A percentile compares a stretch with the other conserved stretches of the same genome.
Evolutionary conservation across 64 coral and sea anemone genomes (phyloP).

Genomic region (Dendronephthya gigantea): DNA sequence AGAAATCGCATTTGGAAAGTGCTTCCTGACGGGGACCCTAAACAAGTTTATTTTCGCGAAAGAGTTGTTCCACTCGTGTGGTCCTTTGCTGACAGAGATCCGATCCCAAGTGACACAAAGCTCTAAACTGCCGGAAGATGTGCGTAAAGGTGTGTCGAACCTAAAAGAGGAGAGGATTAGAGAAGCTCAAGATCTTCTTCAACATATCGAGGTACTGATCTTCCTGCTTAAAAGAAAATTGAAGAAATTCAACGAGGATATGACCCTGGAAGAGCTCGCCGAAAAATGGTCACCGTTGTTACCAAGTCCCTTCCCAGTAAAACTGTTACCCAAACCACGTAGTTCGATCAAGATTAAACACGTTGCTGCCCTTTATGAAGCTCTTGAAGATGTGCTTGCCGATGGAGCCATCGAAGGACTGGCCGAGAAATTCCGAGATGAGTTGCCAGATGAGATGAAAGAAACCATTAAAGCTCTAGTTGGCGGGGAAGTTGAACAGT

Average conservation of each 20-base stretch:
- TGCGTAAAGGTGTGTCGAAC: slow-evolving; percentile 23
- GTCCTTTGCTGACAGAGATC: slow-evolving; percentile 48
- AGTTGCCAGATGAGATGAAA: slow-evolving; percentile 8
- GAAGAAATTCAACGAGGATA: not conserved
- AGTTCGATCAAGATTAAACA: slow-evolving; percentile 34
- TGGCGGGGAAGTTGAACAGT: not conserved
- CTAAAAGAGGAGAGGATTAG: slow-evolving; percentile 47
- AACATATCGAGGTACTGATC: slow-evolving; percentile 56
- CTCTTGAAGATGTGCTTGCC: slow-evolving; percentile 50
- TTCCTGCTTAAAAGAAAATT: slow-evolving; percentile 39
- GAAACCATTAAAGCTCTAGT: not conserved
- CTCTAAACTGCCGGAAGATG: slow-evolving; percentile 9
- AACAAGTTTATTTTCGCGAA: slow-evolving; percentile 55
- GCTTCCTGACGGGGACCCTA: slow-evolving; percentile 43
- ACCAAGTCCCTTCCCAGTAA: slow-evolving; percentile 31
- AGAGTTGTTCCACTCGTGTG: slow-evolving; percentile 67
- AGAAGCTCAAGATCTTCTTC: slow-evolving; percentile 39
- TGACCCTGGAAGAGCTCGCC: slow-evolving; percentile 34
- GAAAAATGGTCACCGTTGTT: slow-evolving; percentile 24
- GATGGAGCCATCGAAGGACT: slow-evolving; percentile 45
- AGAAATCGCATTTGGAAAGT: slow-evolving; percentile 46
- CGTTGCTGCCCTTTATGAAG: slow-evolving; percentile 50
- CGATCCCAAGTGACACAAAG: slow-evolving; percentile 36
- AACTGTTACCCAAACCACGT: slow-evolving; percentile 26
- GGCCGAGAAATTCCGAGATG: slow-evolving; percentile 32